Conservation (phyloP, 2,797 vertebrate species). For the Sebastes taczanowskii region DNA sequence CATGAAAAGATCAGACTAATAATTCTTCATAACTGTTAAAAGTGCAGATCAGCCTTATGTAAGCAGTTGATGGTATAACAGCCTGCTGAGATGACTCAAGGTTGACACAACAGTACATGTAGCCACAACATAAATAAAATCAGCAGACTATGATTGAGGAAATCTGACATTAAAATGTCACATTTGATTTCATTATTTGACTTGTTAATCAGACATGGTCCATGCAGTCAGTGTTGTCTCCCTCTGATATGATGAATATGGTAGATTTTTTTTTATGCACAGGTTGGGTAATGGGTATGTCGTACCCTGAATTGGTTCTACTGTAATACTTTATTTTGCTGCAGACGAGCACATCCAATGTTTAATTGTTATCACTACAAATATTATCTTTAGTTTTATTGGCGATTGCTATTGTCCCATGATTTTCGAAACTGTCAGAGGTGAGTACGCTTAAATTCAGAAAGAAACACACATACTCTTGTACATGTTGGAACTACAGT, state of each 20-base stretch:
- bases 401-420: not conserved
- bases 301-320: not conserved
- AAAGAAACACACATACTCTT: not conserved
- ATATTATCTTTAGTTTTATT: not conserved
- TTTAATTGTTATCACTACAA: not conserved
- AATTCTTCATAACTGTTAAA: not conserved
- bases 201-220: not conserved
- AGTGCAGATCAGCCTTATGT: not conserved
- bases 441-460: not conserved
- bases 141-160: not conserved
- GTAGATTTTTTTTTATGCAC: not conserved
- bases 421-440: not conserved
- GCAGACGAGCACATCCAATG: not conserved
- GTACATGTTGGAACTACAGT: not conserved
- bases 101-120: not conserved
- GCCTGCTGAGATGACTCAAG: constrained; percentile 10
- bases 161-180: not conserved
- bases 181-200: not conserved
- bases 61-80: not conserved
- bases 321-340: not conserved
- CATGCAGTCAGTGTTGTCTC: not conserved
- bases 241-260: not conserved
- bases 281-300: not conserved
- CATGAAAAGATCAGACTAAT: not conserved
- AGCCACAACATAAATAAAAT: not conserved